Evolutionary conservation across 2,113 vertebrate genomes (phyloP), one percentile per base, ranked within the genome.

Genomic region (Otocyon megalotis): DNA sequence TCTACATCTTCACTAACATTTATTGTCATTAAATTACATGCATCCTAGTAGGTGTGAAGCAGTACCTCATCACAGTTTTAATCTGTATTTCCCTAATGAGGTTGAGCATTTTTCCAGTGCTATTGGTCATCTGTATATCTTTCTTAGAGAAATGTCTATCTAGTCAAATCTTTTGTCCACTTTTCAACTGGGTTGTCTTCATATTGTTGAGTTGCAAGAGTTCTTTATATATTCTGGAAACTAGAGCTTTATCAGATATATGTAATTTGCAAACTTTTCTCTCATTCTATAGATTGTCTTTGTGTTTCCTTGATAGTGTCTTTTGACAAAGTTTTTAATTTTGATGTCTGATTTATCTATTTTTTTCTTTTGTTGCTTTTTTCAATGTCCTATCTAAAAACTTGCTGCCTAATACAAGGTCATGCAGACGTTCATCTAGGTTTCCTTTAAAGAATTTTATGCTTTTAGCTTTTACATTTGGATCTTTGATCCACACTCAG

Each of bases 321-420:
- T 53, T 96, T 32, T 88, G 43, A 83, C 13, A 88, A 35, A n/a
- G 62, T 76, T 88, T 94, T 95, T 14, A 90, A 94, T 88, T 90
- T 77, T 79, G 43, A 63, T 60, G 12, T 93, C 50, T n/a, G 87
- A 65, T 79, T 72, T 77, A 94, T 22, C 17, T 85, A 54, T 74
- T 81, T 72, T 95, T 93, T 90, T 65, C 35, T 90, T 94, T 87
- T 79, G n/a, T 26, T 87, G n/a, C 43, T 95, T 96, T 35, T 50
- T 96, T 93, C 93, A 5, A 19, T 86, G 53, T 37, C 22, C 24
- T 82, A 90, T 43, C 69, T 94, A 97, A 94, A 62, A 80, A 97
- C 87, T 11, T 24, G 8, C 4, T 81, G 26, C 30, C 37, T 90
- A 76, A 97, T 60, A 17, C 15, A 96, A 96, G 9, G 35, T 69